Evolutionary conservation across 2,797 vertebrate species (phyloP), one percentile per base, ranked within the genome.

Genomic region (Masticophis lateralis): DNA sequence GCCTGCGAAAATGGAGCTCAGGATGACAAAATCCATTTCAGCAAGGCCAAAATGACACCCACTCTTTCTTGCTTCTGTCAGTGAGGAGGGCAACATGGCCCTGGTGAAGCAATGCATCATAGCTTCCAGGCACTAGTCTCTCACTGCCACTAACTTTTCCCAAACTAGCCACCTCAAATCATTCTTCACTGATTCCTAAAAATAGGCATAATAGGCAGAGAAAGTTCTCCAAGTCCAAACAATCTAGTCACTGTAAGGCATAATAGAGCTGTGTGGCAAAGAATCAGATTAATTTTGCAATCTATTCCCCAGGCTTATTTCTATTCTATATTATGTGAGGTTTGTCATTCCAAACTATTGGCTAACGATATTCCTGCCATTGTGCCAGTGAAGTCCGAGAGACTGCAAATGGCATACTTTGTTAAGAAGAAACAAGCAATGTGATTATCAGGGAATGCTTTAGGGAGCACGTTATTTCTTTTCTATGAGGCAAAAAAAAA

Each of bases 361-460:
- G 69, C 27, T 89, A 92, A 86, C 27, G 37, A 32, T 8, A 7
- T 90, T 92, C 90, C 79, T 32, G 47, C 22, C 12, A 79, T 1
- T 92, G 95, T 69, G 47, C 53, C 27, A 5, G 12, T 69, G 53
- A 27, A 47, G 55, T 20, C 87, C 86, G 91, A 93, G 92, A 92
- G 63, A 1, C 1, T 57, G 25, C 69, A 25, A 61, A 87, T 92
- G 43, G 25, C 57, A 18, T 18, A 47, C 92, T 83, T 89, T 88
- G 47, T 83, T 90, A 86, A 55, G 53, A 92, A 90, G 57, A 87
- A 20, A 51, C 63, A 86, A 59, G 57, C 2, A 59, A 93, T 93
- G 25, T 92, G 60, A 27, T 83, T 90, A 18, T 74, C 94, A 83
- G 51, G 56, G 25, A 63, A 63, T 3, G 0, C 87, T 47, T 1